A percentile compares a stretch with the other conserved stretches of the same genome.
Conservation (phyloP, 1,140 invertebrate species). For the Brachionus plicatilis region DNA sequence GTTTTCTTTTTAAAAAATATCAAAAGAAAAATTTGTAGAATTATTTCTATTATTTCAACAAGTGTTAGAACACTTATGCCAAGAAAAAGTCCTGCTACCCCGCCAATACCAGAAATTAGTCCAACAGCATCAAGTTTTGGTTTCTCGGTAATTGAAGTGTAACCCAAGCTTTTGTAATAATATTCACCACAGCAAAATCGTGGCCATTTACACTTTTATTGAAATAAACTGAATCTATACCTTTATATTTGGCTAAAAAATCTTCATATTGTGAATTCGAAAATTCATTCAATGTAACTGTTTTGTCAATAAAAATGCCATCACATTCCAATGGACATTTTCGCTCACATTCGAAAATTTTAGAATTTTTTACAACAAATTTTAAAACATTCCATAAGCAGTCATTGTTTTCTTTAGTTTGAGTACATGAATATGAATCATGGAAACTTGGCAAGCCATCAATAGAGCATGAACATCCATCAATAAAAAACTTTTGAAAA, state of each 20-base stretch:
- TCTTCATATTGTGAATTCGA: background rate
- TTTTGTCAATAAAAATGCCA: background rate
- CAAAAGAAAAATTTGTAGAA: background rate
- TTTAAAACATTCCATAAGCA: too few relatives aligned
- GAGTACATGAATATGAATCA: background rate
- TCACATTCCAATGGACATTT: background rate
- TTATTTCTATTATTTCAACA: constrained; percentile 3
- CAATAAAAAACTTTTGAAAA: background rate
- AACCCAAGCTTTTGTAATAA: background rate
- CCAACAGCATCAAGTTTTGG: background rate
- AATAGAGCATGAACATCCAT: background rate
- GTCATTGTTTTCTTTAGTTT: too few relatives aligned
- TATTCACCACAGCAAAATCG: background rate
- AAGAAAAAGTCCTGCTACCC: background rate
- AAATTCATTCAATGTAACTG: background rate
- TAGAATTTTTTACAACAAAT: too few relatives aligned
- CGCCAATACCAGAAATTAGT: constrained; percentile 2
- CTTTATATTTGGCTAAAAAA: background rate
- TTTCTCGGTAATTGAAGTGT: background rate
- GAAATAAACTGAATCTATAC: background rate
- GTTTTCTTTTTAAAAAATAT: background rate
- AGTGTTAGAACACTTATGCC: background rate
- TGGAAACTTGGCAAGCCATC: background rate
- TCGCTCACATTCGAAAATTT: background rate
- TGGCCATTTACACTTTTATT: background rate